A percentile compares a stretch with the other conserved stretches of the same genome.
Evolutionary conservation across 2,888 invertebrate genomes (phyloP).

Genomic region (Petrolisthes manimaculis): DNA sequence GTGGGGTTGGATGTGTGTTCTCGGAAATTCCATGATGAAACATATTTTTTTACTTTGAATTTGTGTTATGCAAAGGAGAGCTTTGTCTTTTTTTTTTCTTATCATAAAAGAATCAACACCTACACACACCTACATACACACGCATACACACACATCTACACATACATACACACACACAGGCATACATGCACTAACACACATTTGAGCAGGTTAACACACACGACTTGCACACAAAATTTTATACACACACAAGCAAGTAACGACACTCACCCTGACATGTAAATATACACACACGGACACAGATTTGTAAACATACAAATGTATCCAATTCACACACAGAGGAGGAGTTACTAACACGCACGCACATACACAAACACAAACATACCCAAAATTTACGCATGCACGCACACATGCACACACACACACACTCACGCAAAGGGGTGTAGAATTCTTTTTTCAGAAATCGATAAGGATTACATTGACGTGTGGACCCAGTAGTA

Average conservation of each 20-base stretch:
- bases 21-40: no score
- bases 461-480: background rate
- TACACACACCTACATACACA: background rate
- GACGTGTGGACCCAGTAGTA: background rate
- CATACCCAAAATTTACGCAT: background rate
- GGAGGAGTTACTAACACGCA: no score
- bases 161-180: background rate
- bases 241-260: no score
- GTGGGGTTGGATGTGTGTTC: no score
- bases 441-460: background rate
- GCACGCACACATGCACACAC: background rate
- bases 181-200: no score
- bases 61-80: background rate
- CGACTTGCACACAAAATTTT: no score
- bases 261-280: no score
- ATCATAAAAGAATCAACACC: background rate
- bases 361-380: constrained; percentile 5
- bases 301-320: no score
- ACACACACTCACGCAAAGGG: background rate
- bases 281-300: no score
- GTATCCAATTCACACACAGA: no score
- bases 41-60: background rate
- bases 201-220: no score
- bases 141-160: constrained; percentile 9
- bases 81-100: background rate